phyloP scores from a whole-genome alignment of 1,140 invertebrate species.

The Drosophila mauritiana region DNA sequence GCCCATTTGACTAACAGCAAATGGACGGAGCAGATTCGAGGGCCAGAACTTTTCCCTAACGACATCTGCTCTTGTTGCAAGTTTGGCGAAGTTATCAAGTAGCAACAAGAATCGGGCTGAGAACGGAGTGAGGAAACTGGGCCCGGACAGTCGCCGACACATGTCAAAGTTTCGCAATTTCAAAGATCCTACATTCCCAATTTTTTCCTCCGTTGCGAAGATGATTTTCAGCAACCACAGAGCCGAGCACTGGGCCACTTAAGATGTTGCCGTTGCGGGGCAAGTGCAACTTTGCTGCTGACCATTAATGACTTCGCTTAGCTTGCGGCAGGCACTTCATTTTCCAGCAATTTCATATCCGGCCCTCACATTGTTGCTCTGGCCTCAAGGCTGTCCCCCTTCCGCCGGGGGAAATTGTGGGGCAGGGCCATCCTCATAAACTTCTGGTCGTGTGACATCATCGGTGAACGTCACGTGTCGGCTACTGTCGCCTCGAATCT shows the following conservation, averaged over 20 bases:
- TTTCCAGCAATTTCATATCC: conserved; percentile 57
- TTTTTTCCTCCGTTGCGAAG: conserved; percentile 23
- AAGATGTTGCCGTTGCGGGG: neutral
- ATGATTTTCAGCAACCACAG: conserved; percentile 62
- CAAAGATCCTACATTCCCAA: conserved; percentile 37
- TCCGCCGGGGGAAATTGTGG: no score
- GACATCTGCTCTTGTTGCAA: conserved; percentile 46
- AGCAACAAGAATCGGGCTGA: conserved; percentile 10
- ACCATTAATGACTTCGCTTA: conserved; percentile 73
- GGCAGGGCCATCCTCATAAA: conserved; percentile 2
- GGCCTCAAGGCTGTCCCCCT: neutral
- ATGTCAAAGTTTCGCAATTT: conserved; percentile 78
- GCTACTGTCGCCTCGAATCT: conserved; percentile 38
- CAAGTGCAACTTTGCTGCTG: conserved; percentile 23
- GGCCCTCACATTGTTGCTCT: conserved; percentile 53
- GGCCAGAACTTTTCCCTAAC: conserved; percentile 56
- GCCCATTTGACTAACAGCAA: conserved; percentile 46
- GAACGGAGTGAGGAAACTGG: neutral
- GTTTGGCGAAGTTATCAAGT: conserved; percentile 65
- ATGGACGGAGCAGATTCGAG: conserved; percentile 11
- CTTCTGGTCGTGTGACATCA: conserved; percentile 65
- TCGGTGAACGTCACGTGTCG: conserved; percentile 62
- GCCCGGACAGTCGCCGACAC: conserved; percentile 49
- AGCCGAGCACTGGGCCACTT: conserved; percentile 17
- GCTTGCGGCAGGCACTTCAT: conserved; percentile 57